A percentile compares a stretch with the other conserved stretches of the same genome.
These are phyloP conservation scores for Hylaea fasciaria DNA, from an alignment of 2,888 invertebrate species.

Conservation along the genomic window DNA sequence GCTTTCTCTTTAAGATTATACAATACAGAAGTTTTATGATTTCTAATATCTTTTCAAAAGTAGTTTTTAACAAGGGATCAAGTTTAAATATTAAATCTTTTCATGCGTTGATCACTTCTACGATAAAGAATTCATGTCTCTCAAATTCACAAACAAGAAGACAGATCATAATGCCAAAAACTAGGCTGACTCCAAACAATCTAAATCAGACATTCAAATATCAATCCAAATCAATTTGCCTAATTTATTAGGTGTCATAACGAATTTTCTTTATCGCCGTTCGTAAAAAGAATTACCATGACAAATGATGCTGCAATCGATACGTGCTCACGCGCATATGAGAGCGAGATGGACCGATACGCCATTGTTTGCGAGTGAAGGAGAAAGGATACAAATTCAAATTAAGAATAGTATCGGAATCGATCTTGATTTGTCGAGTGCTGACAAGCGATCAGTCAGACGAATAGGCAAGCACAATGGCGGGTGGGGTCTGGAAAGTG, in stretches of 20 bases:
- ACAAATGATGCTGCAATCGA: constrained; percentile 69
- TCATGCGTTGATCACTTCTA: too few relatives aligned
- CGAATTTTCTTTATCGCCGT: constrained; percentile 68
- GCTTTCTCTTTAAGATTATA: too few relatives aligned
- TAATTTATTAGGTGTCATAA: constrained; percentile 72
- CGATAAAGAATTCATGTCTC: background rate
- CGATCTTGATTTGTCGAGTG: constrained; percentile 79
- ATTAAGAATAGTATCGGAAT: constrained; percentile 77
- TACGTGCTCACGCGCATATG: constrained; percentile 53
- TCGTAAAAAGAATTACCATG: constrained; percentile 69
- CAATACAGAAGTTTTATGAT: too few relatives aligned
- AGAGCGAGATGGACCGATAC: constrained; percentile 45
- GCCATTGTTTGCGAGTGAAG: constrained; percentile 31
- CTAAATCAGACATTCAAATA: constrained; percentile 31
- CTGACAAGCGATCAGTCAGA: constrained; percentile 78
- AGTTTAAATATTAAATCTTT: too few relatives aligned
- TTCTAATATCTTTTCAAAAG: too few relatives aligned
- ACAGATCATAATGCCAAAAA: background rate
- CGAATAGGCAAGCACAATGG: constrained; percentile 64
- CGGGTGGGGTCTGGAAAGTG: constrained; percentile 65
- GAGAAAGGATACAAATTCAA: constrained; percentile 59
- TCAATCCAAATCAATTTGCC: constrained; percentile 54
- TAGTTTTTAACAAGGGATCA: too few relatives aligned
- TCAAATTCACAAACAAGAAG: background rate
- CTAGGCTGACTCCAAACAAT: constrained; percentile 7